Percentiles rank a stretch among this genome's conserved stretches.
These are phyloP conservation scores for Cyclina sinensis DNA, from an alignment of 1,140 invertebrate species.

Conservation along the genomic window DNA sequence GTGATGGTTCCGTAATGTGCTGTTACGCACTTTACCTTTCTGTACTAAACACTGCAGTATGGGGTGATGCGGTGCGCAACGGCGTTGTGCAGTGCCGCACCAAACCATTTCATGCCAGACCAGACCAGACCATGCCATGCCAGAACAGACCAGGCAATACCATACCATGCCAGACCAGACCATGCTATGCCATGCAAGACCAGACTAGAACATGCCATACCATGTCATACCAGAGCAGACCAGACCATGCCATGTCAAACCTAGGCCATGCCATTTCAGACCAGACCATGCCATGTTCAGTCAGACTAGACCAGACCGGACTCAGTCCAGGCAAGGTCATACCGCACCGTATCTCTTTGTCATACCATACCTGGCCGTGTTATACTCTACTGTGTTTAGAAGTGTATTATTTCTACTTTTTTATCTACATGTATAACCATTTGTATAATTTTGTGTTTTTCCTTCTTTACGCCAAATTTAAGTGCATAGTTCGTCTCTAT, in stretches of 20 bases:
- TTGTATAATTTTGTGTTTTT: no score
- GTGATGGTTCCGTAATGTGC: no score
- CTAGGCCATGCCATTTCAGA: not conserved
- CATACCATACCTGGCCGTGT: no score
- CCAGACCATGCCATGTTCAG: not conserved
- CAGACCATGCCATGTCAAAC: not conserved
- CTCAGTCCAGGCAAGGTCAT: not conserved
- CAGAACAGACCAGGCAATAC: not conserved
- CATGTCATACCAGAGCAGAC: not conserved
- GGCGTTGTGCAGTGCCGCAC: not conserved
- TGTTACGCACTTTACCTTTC: no score
- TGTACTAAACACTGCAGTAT: no score
- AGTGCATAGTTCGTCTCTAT: no score
- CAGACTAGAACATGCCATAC: not conserved
- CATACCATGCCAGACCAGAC: conserved; percentile 1
- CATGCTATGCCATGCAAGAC: not conserved
- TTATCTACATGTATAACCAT: no score
- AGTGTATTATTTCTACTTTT: no score
- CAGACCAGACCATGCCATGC: not conserved
- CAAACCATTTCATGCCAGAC: not conserved
- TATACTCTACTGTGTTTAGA: no score
- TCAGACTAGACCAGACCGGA: not conserved
- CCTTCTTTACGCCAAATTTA: no score
- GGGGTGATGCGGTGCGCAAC: no score
- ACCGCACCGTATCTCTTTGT: not conserved